Evolutionary conservation across 2,113 vertebrate species (phyloP), one percentile per base, ranked within the genome.

Genomic region (Tiliqua scincoides): DNA sequence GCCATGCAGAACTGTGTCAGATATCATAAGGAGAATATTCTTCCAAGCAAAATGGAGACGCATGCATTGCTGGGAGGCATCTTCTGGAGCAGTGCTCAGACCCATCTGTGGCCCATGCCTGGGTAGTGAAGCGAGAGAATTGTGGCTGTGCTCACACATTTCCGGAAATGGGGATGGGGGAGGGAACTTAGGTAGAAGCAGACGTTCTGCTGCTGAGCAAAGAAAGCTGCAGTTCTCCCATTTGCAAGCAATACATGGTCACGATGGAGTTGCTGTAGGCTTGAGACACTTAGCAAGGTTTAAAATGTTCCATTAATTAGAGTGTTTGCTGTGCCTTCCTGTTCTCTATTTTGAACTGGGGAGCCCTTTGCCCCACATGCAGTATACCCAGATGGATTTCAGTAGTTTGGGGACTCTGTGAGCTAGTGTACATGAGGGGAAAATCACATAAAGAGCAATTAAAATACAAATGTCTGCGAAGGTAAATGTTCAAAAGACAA

Each of bases 41-140:
- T 78, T 54, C 83, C 57, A 11, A 85, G 83, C 63, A 85, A 70
- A 85, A 77, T 57, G 83, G 63, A 78, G 74, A 85, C 54, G 62
- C 65, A 37, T 78, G 63, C 83, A 68, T 78, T 77, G 75, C 83
- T 48, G 77, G 4, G 21, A 68, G 83, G 83, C 63, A 85, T 85
- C 63, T 68, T 85, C 62, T 67, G 52, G 74, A 85, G 63, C 32
- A 77, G 62, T 40, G 18, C 75, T 85, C 63, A 78, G n/a, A 32
- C 83, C 83, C 83, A 84, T 84, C 73, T 84, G 83, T 84, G 83
- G 83, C 61, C 43, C 71, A 84, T 6, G n/a, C 32, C 73, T 84
- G 83, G 48, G 83, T 48, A 85, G 74, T 59, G 74, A 77, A 20
- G 83, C 83, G n/a, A 85, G 73, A 78, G 54, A 70, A 85, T 85